Percentiles rank a stretch among this genome's conserved stretches.
These are phyloP conservation scores for Leptothorax acervorum DNA, from an alignment of 2,888 invertebrate species.

Conservation along the genomic window DNA sequence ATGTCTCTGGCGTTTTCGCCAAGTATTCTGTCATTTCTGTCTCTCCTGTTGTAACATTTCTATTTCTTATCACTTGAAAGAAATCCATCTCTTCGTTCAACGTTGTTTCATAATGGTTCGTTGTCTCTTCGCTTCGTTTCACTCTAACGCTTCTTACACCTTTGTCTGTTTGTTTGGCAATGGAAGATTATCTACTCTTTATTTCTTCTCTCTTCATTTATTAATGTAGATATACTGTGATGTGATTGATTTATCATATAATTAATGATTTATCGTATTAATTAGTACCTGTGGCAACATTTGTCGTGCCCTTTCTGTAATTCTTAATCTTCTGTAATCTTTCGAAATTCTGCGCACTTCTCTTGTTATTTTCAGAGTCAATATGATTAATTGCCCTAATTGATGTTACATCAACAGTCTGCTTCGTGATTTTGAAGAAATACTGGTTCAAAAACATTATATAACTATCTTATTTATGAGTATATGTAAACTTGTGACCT, in stretches of 20 bases:
- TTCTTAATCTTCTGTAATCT: background rate
- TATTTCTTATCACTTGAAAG: background rate
- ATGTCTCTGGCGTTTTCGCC: background rate
- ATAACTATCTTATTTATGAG: background rate
- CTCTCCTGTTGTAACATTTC: background rate
- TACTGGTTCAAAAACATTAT: background rate
- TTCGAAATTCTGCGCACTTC: background rate
- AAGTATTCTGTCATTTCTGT: background rate
- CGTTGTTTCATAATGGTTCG: background rate
- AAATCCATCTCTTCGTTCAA: conserved; percentile 27
- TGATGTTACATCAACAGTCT: background rate
- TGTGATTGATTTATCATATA: background rate
- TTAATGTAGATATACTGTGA: background rate
- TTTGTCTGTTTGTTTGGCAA: conserved; percentile 6
- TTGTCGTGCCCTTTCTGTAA: background rate
- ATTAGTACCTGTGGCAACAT: conserved; percentile 16
- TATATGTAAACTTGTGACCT: background rate
- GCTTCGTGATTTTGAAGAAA: background rate
- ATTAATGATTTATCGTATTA: background rate
- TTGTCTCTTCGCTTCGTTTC: conserved; percentile 13
- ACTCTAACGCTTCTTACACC: conserved; percentile 3
- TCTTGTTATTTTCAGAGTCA: conserved; percentile 8
- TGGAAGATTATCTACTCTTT: background rate
- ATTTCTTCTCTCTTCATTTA: background rate
- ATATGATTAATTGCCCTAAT: background rate